A percentile compares a stretch with the other conserved stretches of the same genome.
These are phyloP conservation scores for Drosophila takahashii DNA, from an alignment of 1,140 invertebrate genomes.

Conservation along the genomic window DNA sequence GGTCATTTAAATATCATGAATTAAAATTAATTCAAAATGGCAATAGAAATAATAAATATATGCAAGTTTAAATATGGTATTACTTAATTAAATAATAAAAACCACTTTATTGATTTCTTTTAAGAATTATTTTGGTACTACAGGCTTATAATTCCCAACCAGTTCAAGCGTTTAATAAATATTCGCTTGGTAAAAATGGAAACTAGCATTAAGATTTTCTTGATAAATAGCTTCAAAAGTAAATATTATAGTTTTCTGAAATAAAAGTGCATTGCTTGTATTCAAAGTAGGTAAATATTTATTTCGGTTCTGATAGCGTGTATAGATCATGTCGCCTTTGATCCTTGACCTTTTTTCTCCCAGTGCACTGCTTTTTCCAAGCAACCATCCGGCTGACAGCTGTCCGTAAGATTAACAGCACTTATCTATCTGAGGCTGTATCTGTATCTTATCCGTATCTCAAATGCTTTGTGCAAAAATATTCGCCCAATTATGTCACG, in stretches of 20 bases:
- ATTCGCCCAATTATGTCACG: slow-evolving; percentile 74
- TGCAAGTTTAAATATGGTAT: too few relatives aligned
- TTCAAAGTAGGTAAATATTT: too few relatives aligned
- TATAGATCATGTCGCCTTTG: background rate
- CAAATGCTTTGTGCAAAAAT: slow-evolving; percentile 64
- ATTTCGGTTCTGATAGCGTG: background rate
- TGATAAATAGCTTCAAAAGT: too few relatives aligned
- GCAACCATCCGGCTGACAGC: slow-evolving; percentile 32
- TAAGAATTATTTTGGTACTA: background rate
- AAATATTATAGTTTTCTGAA: too few relatives aligned
- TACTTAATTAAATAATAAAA: too few relatives aligned
- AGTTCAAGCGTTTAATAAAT: background rate
- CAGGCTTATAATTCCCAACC: background rate
- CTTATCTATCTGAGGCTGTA: slow-evolving; percentile 49
- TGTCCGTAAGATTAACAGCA: slow-evolving; percentile 57
- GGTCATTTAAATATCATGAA: background rate
- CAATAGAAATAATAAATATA: background rate
- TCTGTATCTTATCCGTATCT: slow-evolving; percentile 71
- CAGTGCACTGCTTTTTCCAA: slow-evolving; percentile 6
- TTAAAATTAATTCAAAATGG: background rate
- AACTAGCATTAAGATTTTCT: too few relatives aligned
- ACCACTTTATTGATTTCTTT: background rate
- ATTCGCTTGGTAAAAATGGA: too few relatives aligned
- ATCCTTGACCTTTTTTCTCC: background rate
- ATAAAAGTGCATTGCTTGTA: too few relatives aligned